A percentile compares a stretch with the other conserved stretches of the same genome.
These are phyloP conservation scores for Bombus polaris DNA, from an alignment of 1,140 invertebrate genomes.

Conservation along the genomic window DNA sequence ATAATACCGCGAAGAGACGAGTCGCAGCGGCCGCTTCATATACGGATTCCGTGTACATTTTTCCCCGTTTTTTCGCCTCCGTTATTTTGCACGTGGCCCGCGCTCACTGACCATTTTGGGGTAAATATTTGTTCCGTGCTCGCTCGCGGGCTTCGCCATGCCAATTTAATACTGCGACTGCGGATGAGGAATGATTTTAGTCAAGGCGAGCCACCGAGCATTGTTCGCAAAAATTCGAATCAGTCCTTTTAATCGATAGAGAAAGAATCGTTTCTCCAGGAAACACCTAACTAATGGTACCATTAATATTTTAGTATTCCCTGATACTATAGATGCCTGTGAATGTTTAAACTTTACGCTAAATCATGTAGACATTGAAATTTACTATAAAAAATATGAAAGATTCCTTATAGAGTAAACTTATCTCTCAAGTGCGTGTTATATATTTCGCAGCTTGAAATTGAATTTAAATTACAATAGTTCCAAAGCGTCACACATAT, in stretches of 20 bases:
- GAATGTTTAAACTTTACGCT: too few relatives aligned
- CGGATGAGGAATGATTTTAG: conserved; percentile 62
- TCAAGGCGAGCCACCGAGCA: conserved; percentile 19
- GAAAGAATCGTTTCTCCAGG: background rate
- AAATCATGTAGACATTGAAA: too few relatives aligned
- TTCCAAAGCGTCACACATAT: too few relatives aligned
- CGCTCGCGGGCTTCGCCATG: conserved; percentile 62
- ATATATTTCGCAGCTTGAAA: too few relatives aligned
- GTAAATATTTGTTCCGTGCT: conserved; percentile 67
- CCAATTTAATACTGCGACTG: conserved; percentile 69
- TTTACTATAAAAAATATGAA: too few relatives aligned
- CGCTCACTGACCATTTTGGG: conserved; percentile 59
- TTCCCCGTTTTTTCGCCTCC: conserved; percentile 62
- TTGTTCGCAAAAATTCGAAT: conserved; percentile 30
- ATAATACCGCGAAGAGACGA: conserved; percentile 62
- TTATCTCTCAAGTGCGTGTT: too few relatives aligned
- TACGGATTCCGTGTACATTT: conserved; percentile 63
- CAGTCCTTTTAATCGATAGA: too few relatives aligned
- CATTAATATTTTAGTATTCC: too few relatives aligned
- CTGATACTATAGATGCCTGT: too few relatives aligned
- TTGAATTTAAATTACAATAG: too few relatives aligned
- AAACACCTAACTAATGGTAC: background rate
- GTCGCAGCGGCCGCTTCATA: conserved; percentile 55
- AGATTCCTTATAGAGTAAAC: too few relatives aligned
- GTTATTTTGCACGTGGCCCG: conserved; percentile 64